Conservation (phyloP, 2,113 vertebrate species). For the Murina feae region DNA sequence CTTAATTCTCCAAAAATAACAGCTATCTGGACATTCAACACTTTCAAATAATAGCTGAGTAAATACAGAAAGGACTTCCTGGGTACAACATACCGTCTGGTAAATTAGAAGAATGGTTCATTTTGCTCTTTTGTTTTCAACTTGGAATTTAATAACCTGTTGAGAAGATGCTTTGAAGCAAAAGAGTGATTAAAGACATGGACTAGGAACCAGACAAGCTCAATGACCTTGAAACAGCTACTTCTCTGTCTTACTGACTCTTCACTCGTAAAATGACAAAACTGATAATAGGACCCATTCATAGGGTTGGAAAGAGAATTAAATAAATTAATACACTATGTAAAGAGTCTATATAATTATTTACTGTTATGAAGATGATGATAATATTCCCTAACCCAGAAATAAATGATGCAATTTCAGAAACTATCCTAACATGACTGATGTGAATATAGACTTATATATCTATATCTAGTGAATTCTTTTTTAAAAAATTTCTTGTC, state of each 20-base stretch:
- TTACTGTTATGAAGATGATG: neutral
- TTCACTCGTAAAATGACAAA: neutral
- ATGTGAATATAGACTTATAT: neutral
- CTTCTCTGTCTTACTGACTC: neutral
- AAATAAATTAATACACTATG: neutral
- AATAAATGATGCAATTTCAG: neutral
- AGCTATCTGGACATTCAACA: neutral
- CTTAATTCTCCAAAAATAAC: neutral
- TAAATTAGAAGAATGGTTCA: neutral
- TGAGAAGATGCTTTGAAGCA: neutral
- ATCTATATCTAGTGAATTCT: neutral
- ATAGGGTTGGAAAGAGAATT: neutral
- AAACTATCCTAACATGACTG: neutral
- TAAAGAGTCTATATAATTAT: neutral
- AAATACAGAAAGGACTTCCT: neutral
- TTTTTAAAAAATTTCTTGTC: neutral
- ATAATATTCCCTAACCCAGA: neutral
- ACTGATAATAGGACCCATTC: neutral
- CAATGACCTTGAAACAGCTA: neutral
- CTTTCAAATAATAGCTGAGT: neutral
- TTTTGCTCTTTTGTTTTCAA: neutral
- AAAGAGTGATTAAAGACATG: neutral
- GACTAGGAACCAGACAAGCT: fast-evolving
- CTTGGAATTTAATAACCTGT: neutral
- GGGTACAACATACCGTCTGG: neutral